Evolutionary conservation across 2,797 vertebrate species (phyloP).

Genomic region (Muscicapa comitata): DNA sequence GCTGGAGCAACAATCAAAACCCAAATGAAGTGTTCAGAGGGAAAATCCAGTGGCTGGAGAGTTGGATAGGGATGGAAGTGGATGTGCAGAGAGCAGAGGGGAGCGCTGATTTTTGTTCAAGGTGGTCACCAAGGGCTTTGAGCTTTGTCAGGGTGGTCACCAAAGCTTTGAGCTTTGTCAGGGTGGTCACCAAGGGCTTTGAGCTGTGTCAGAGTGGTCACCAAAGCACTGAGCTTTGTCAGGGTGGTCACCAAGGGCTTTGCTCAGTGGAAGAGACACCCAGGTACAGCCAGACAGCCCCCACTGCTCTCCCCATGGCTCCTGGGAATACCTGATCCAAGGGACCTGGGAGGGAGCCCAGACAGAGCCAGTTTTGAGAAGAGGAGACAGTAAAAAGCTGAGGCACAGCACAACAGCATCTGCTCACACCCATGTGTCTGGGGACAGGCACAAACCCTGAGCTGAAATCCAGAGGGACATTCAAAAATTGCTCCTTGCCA

Average conservation of each 20-base stretch:
- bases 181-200: background rate
- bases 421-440: background rate
- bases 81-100: background rate
- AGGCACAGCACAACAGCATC: background rate
- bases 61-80: background rate
- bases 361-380: background rate
- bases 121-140: background rate
- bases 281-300: background rate
- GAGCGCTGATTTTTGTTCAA: fast-evolving
- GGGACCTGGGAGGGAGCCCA: background rate
- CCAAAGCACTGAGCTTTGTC: background rate
- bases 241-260: background rate
- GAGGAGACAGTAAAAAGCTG: background rate
- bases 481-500: background rate
- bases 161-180: background rate
- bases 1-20: background rate
- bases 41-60: background rate
- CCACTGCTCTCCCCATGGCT: background rate
- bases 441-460: background rate
- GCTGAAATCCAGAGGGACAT: background rate
- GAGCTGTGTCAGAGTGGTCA: background rate
- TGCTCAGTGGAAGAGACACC: background rate
- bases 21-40: background rate
- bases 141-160: no score
- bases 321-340: background rate